Evolutionary conservation across 2,797 vertebrate genomes (phyloP).

Genomic region (Danio kyathit): DNA sequence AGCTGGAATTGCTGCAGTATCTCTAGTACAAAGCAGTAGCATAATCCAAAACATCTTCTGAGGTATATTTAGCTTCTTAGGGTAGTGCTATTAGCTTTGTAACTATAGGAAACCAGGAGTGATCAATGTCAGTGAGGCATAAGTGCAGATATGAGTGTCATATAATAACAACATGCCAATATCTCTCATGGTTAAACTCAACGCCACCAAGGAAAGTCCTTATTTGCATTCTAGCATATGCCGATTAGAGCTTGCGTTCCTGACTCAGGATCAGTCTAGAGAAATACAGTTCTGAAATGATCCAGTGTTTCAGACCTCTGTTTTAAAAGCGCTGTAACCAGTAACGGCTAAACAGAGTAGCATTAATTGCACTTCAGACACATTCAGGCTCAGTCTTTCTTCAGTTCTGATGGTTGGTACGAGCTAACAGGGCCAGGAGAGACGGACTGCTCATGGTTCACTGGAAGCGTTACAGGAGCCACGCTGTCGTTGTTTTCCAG

Average conservation of each 20-base stretch:
- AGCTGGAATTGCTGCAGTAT: not conserved
- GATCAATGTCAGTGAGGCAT: constrained; percentile 18
- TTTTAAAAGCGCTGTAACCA: not conserved
- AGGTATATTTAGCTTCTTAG: constrained; percentile 8
- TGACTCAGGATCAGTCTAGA: not conserved
- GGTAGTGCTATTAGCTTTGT: not conserved
- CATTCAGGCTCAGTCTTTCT: constrained; percentile 78
- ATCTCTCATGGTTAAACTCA: constrained; percentile 1
- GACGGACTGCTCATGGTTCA: constrained; percentile 76
- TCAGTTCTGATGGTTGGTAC: constrained; percentile 77
- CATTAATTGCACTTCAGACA: not conserved
- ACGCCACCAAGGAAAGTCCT: not conserved
- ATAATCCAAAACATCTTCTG: not conserved
- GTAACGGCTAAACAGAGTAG: constrained; percentile 5
- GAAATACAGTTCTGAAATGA: not conserved
- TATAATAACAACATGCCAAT: constrained; percentile 5
- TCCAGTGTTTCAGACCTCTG: not conserved
- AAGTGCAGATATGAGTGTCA: not conserved
- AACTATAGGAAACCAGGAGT: not conserved
- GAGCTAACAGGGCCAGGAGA: constrained; percentile 63
- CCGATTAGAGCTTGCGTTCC: not conserved
- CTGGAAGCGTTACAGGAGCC: constrained; percentile 80
- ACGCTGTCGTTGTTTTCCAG: constrained; percentile 90
- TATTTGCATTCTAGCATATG: constrained; percentile 1
- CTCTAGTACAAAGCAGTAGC: constrained; percentile 1